phyloP scores from a whole-genome alignment of 2,888 invertebrate genomes.

The Lasius platythorax region DNA sequence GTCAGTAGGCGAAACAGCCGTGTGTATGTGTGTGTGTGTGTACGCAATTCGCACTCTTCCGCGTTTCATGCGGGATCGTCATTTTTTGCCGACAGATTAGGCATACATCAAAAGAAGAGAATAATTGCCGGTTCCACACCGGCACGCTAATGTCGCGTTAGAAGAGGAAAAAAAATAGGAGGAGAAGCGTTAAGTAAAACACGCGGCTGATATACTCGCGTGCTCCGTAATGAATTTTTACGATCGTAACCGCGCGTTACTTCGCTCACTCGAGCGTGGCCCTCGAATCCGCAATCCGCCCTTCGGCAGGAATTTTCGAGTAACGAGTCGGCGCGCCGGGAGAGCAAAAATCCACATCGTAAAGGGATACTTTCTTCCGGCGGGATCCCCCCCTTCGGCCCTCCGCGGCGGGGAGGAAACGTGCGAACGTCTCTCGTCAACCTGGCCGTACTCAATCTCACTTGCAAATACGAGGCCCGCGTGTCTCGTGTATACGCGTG shows the following conservation, averaged over 20 bases:
- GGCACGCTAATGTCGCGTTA: constrained; percentile 12
- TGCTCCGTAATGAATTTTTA: constrained; percentile 46
- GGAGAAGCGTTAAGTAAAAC: neutral
- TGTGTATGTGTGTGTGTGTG: neutral
- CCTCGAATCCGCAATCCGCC: constrained; percentile 11
- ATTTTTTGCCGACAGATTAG: constrained; percentile 5
- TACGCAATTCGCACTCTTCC: constrained; percentile 16
- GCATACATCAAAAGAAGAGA: neutral
- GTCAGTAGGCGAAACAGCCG: constrained; percentile 47
- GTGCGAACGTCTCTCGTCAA: constrained; percentile 79
- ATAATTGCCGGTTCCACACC: constrained; percentile 14
- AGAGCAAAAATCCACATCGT: constrained; percentile 43
- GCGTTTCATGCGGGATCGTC: constrained; percentile 11
- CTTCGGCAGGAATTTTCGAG: constrained; percentile 34
- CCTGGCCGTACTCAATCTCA: constrained; percentile 78
- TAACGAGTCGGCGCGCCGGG: constrained; percentile 28
- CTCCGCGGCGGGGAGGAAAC: constrained; percentile 61
- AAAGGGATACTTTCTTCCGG: constrained; percentile 36
- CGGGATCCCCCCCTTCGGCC: neutral
- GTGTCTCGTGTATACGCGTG: constrained; percentile 50
- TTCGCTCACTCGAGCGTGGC: neutral
- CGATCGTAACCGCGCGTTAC: constrained; percentile 16
- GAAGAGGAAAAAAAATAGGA: neutral
- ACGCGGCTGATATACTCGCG: constrained; percentile 22
- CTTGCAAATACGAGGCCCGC: constrained; percentile 78